A percentile compares a stretch with the other conserved stretches of the same genome.
These are phyloP conservation scores for Gymnoscopelus microlampas DNA, from an alignment of 2,797 vertebrate species.

Conservation along the genomic window DNA sequence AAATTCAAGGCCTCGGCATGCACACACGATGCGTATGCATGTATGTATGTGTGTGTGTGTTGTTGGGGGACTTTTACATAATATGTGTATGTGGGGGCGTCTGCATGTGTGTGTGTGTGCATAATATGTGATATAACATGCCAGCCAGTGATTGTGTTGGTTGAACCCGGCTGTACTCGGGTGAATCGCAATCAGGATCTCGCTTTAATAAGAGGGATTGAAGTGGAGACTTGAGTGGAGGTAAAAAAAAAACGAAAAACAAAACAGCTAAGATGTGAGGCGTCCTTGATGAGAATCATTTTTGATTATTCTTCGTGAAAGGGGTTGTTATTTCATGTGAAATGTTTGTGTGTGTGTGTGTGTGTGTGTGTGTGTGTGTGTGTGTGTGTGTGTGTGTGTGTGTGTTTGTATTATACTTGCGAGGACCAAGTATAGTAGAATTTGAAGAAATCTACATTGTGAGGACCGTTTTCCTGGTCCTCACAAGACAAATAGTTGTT, in stretches of 20 bases:
- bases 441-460: too few relatives aligned
- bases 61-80: not conserved
- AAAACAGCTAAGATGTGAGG: constrained; percentile 43
- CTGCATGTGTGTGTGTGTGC: not conserved
- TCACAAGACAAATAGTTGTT: too few relatives aligned
- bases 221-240: constrained; percentile 36
- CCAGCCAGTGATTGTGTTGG: too few relatives aligned
- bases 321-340: constrained; percentile 28
- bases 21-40: constrained; percentile 1
- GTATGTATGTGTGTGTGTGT: constrained; percentile 35
- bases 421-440: too few relatives aligned
- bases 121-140: too few relatives aligned
- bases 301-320: constrained; percentile 44
- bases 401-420: too few relatives aligned
- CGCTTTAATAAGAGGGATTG: constrained; percentile 50
- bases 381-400: not conserved
- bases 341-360: constrained; percentile 8
- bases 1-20: constrained; percentile 21
- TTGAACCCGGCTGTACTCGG: not conserved
- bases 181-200: not conserved
- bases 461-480: too few relatives aligned
- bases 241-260: constrained; percentile 21
- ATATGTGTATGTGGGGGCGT: not conserved
- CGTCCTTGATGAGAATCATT: constrained; percentile 51
- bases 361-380: not conserved